Evolutionary conservation across 2,888 invertebrate species (phyloP).

Genomic region (Lysandra coridon): DNA sequence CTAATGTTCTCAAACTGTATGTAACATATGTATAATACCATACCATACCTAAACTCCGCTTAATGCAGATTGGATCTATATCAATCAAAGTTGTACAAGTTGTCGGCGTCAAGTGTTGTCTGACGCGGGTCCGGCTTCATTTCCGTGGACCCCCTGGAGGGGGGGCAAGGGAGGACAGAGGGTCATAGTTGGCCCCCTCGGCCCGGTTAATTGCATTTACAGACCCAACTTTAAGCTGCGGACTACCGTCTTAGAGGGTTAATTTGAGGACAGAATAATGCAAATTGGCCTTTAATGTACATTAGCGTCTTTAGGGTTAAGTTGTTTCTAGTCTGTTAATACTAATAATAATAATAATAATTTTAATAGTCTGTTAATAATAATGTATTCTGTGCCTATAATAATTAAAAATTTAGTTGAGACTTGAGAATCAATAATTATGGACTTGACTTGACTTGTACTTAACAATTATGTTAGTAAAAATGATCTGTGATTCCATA

Average conservation of each 20-base stretch:
- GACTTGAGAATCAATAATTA: background rate
- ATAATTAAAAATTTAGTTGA: background rate
- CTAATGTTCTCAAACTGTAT: background rate
- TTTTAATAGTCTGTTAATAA: background rate
- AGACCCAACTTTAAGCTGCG: constrained; percentile 23
- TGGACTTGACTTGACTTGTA: too few species aligned
- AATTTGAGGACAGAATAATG: constrained; percentile 24
- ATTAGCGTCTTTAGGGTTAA: constrained; percentile 8
- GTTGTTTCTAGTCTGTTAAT: background rate
- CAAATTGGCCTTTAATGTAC: constrained; percentile 23
- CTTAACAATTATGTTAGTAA: too few species aligned
- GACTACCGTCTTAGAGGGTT: constrained; percentile 22
- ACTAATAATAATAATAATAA: too few species aligned
- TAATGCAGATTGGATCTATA: constrained; percentile 19
- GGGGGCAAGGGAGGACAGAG: constrained; percentile 39
- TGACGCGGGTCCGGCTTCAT: constrained; percentile 65
- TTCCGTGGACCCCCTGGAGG: constrained; percentile 52
- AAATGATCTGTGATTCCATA: too few species aligned
- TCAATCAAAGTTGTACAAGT: constrained; percentile 18
- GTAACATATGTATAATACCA: background rate
- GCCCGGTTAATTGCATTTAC: constrained; percentile 34
- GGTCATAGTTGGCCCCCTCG: constrained; percentile 51
- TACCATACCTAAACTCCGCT: background rate
- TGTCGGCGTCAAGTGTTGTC: constrained; percentile 48
- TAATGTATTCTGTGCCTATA: too few species aligned